Base-by-base conservation (phyloP, 64 coral and sea anemone species). In the Porites lutea region DNA sequence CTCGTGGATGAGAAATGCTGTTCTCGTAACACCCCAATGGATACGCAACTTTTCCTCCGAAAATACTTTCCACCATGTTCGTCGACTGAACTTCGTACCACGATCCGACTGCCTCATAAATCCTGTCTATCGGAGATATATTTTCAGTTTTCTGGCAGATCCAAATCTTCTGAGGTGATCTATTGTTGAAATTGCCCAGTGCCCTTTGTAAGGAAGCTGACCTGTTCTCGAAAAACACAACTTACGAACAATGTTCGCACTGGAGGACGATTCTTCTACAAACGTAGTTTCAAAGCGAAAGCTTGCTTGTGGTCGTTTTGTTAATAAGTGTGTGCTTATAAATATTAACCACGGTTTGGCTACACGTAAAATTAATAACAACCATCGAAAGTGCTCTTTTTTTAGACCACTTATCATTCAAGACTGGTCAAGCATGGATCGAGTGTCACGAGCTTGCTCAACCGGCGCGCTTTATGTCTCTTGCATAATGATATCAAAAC, bases 291-390 rank as follows among this genome's bases (percentile, higher is more conserved):
- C 81, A 68, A 13, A 4, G 63, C 47, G 47, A 64, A 23, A 9
- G 46, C 18, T 84, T 69, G 3, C 14, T 69, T 84, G 61, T 48
- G 81, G 81, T 84, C 61, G 61, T 65, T 48, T 84, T 44, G 43
- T 48, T 45, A 68, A 67, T 84, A 61, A 84, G 49, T 23, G 63
- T 10, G 51, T 84, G 61, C 81, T 84, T 84, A 84, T 84, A 84
- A 84, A 84, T 84, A 84, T 84, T 84, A 84, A 84, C 81, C 44
- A 84, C 69, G 81, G 81, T 84, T 84, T 68, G 63, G 46, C 61
- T 68, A 67, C 81, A 84, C 81, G 64, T 65, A 84, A 84, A 52
- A 84, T 84, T 84, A 84, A 84, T 68, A 84, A 84, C 81, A 83
- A 65, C 45, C 20, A 84, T 46, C 81, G 69, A 67, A 84, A 84